Conservation (phyloP, 2,888 invertebrate species). For the Eledona agricola region DNA sequence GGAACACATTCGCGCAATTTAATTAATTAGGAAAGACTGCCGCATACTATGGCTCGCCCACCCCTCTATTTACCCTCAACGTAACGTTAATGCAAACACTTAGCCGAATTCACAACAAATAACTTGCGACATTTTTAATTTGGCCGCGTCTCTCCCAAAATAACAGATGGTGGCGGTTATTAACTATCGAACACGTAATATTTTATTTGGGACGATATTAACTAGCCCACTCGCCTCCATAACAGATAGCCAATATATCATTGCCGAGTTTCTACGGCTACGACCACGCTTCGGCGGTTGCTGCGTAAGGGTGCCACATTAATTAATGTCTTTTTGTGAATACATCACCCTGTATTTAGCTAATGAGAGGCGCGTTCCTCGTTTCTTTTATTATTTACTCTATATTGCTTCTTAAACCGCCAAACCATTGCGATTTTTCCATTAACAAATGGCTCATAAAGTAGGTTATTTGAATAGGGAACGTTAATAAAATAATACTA, state of each 20-base stretch:
- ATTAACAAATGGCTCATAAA: too few species aligned
- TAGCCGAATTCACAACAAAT: slow-evolving; percentile 4
- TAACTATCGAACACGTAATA: slow-evolving; percentile 42
- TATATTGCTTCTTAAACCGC: too few species aligned
- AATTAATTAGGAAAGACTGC: slow-evolving; percentile 17
- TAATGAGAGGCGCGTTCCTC: slow-evolving; percentile 7
- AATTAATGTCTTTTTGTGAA: slow-evolving; percentile 7
- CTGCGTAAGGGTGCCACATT: too few species aligned
- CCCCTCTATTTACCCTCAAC: slow-evolving; percentile 10
- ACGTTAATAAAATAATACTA: too few species aligned
- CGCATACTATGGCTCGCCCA: slow-evolving; percentile 1
- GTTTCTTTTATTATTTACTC: slow-evolving; percentile 8
- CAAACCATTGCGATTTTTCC: too few species aligned
- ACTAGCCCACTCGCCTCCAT: slow-evolving; percentile 46
- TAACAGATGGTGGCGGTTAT: slow-evolving; percentile 27
- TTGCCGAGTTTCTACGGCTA: slow-evolving; percentile 21
- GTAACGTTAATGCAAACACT: slow-evolving; percentile 8
- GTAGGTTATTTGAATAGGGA: too few species aligned
- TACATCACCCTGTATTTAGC: slow-evolving; percentile 5
- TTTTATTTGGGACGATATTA: slow-evolving; percentile 46
- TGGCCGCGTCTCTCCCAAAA: slow-evolving; percentile 2
- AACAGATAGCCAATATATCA: slow-evolving; percentile 46
- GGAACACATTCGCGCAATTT: slow-evolving; percentile 15
- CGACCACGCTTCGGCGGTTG: too few species aligned
- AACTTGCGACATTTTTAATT: slow-evolving; percentile 9